Percentiles rank a stretch among this genome's conserved stretches.
Evolutionary conservation across 1,140 invertebrate genomes (phyloP).

Genomic region (Lethocerus indicus): DNA sequence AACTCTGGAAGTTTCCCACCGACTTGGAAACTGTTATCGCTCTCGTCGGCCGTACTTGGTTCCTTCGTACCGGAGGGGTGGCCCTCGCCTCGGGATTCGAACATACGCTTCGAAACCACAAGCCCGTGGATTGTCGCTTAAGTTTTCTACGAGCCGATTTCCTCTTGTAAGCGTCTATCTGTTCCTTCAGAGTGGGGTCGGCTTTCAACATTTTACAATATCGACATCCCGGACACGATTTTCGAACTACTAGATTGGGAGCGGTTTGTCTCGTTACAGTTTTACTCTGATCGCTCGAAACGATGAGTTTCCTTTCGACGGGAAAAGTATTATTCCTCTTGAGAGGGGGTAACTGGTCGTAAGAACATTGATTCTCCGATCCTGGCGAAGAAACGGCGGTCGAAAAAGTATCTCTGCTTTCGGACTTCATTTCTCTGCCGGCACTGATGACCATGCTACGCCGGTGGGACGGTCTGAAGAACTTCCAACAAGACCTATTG

Average conservation of each 20-base stretch:
- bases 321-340: constrained; percentile 6
- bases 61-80: constrained; percentile 9
- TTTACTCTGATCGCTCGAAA: neutral
- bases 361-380: neutral
- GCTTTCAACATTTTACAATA: constrained; percentile 16
- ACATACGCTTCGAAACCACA: constrained; percentile 3
- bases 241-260: constrained; percentile 8
- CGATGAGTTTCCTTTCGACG: neutral
- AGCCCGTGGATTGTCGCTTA: neutral
- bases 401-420: neutral
- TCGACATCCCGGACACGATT: constrained; percentile 15
- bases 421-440: neutral
- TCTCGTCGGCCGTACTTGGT: constrained; percentile 10
- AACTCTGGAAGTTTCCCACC: constrained; percentile 11
- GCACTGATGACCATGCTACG: neutral
- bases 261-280: neutral
- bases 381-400: neutral
- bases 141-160: constrained; percentile 12
- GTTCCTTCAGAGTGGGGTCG: constrained; percentile 13
- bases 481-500: constrained; percentile 1
- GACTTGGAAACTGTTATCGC: constrained; percentile 14
- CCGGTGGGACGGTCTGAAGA: neutral
- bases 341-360: neutral
- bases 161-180: constrained; percentile 14
- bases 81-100: neutral